Conservation (phyloP, 2,888 invertebrate species). For the Panorpa germanica region DNA sequence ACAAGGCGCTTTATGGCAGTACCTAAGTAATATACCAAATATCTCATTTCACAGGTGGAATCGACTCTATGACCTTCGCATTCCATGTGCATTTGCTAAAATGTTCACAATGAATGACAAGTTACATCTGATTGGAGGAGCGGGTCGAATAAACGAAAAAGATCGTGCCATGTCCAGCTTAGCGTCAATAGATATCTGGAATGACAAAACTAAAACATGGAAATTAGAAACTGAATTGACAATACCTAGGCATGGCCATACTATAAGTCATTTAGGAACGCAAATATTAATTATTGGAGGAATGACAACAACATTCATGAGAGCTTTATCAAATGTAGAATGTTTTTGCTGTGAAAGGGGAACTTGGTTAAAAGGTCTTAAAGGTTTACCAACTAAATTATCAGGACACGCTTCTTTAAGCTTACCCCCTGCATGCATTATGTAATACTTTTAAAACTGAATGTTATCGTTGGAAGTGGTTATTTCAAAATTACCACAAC, state of each 20-base stretch:
- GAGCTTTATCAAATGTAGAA: slow-evolving; percentile 40
- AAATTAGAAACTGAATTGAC: slow-evolving; percentile 36
- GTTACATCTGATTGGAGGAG: slow-evolving; percentile 30
- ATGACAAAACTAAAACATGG: slow-evolving; percentile 34
- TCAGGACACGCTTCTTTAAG: slow-evolving; percentile 32
- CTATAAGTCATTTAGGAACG: slow-evolving; percentile 39
- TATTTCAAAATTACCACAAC: too few relatives aligned
- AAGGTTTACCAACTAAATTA: slow-evolving; percentile 34
- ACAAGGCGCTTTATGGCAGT: too few relatives aligned
- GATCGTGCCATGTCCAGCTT: slow-evolving; percentile 35
- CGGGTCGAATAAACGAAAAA: slow-evolving; percentile 30
- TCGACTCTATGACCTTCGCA: background rate
- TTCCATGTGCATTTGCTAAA: too few relatives aligned
- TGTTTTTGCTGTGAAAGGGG: slow-evolving; percentile 39
- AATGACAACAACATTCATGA: slow-evolving; percentile 41
- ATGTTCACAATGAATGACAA: slow-evolving; percentile 21
- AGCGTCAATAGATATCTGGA: slow-evolving; percentile 38
- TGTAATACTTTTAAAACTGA: background rate
- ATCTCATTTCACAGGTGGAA: too few relatives aligned
- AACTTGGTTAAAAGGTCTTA: slow-evolving; percentile 39
- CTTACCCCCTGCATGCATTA: slow-evolving; percentile 17
- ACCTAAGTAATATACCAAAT: too few relatives aligned
- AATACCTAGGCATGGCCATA: slow-evolving; percentile 44
- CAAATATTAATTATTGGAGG: slow-evolving; percentile 46
- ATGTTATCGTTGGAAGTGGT: too few relatives aligned